Conservation (phyloP, 2,888 invertebrate species). For the Himalopsyche anomala region DNA sequence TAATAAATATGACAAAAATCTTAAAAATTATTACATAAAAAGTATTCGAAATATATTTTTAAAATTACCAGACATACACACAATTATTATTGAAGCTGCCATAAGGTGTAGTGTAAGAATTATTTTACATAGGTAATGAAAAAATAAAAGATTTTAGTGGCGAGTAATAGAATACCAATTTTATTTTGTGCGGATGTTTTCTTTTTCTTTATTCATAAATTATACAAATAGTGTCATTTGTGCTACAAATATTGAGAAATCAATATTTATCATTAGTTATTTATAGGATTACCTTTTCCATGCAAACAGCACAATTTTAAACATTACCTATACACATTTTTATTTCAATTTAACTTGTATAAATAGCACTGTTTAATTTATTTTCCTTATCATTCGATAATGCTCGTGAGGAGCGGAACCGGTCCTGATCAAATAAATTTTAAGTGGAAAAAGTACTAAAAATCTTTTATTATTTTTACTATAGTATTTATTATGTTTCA, state of each 20-base stretch:
- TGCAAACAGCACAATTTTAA: not conserved
- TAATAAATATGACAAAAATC: conserved; percentile 4
- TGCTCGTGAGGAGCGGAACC: too few relatives aligned
- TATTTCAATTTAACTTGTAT: too few relatives aligned
- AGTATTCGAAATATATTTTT: not conserved
- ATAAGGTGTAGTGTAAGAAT: not conserved
- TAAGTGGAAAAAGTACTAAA: too few relatives aligned
- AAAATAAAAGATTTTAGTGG: conserved; percentile 5
- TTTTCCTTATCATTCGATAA: too few relatives aligned
- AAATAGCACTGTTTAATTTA: too few relatives aligned
- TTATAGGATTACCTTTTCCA: not conserved
- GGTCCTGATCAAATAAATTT: too few relatives aligned
- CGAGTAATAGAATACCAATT: not conserved
- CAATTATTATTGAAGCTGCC: not conserved
- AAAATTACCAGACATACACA: not conserved
- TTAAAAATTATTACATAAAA: conserved; percentile 12
- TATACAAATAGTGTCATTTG: conserved; percentile 14
- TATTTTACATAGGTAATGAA: not conserved
- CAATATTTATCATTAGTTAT: not conserved
- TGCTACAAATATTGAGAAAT: conserved; percentile 1
- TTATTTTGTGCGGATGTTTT: conserved; percentile 37
- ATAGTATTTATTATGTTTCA: not conserved
- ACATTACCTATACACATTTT: not conserved
- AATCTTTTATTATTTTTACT: too few relatives aligned
- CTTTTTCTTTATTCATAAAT: conserved; percentile 1